phyloP scores from a whole-genome alignment of 2,888 invertebrate genomes.

The Torymus auratus region DNA sequence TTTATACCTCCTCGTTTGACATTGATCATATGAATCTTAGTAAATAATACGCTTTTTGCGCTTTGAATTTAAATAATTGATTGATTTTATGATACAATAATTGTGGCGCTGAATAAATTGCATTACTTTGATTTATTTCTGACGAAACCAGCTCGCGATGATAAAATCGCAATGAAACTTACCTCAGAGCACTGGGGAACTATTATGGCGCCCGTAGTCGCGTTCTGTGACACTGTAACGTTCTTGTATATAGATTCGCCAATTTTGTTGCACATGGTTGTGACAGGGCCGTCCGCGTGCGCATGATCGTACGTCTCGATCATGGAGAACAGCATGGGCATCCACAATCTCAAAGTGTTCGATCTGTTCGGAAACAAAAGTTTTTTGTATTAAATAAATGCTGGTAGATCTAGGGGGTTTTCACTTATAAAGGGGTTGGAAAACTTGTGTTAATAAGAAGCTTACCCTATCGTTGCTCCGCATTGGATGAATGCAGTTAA shows the following conservation, averaged over 20 bases:
- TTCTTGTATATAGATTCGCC: conserved; percentile 49
- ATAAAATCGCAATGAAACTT: conserved; percentile 13
- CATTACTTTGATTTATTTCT: too few species aligned
- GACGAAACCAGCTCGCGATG: too few species aligned
- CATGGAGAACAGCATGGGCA: conserved; percentile 90
- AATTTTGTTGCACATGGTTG: conserved; percentile 59
- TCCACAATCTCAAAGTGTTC: conserved; percentile 91
- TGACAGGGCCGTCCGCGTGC: conserved; percentile 61
- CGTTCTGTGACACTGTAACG: conserved; percentile 4
- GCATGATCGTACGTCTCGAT: conserved; percentile 77
- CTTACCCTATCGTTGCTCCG: conserved; percentile 83
- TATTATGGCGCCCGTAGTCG: conserved; percentile 1
- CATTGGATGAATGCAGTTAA: conserved; percentile 83
- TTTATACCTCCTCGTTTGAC: too few species aligned
- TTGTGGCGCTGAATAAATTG: too few species aligned
- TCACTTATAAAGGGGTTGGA: too few species aligned
- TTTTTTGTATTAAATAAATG: too few species aligned
- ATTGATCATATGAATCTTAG: too few species aligned
- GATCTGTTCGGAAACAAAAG: conserved; percentile 77
- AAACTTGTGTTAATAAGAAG: not conserved
- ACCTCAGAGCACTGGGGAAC: conserved; percentile 55
- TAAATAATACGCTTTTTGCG: too few species aligned
- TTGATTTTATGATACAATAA: too few species aligned
- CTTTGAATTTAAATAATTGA: too few species aligned
- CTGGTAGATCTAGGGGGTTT: too few species aligned